phyloP scores from a whole-genome alignment of 2,797 vertebrate genomes.

The Sorex maritimensis region DNA sequence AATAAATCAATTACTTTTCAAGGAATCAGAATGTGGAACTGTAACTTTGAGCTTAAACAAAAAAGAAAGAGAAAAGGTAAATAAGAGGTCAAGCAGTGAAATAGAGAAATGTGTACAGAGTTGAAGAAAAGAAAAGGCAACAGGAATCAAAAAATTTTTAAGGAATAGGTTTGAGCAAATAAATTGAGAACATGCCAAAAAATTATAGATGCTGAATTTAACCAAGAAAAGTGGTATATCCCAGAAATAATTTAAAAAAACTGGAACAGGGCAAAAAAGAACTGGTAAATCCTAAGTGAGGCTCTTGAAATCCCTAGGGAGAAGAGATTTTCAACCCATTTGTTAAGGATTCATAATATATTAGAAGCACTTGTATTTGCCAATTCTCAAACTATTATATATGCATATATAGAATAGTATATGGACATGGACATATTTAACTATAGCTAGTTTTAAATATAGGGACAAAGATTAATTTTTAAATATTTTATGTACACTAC shows the following conservation, averaged over 20 bases:
- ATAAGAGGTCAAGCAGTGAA: background rate
- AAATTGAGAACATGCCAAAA: slow-evolving; percentile 50
- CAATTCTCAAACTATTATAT: background rate
- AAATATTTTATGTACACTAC: slow-evolving; percentile 3
- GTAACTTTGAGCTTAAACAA: background rate
- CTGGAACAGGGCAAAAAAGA: background rate
- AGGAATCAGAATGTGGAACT: background rate
- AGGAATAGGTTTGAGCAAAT: background rate
- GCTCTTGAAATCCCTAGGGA: background rate
- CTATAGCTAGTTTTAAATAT: background rate
- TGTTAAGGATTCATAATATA: background rate
- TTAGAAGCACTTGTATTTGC: slow-evolving; percentile 23
- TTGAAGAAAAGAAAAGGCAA: background rate
- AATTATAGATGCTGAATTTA: slow-evolving; percentile 44
- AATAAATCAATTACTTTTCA: too few species aligned
- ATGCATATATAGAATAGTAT: too few species aligned
- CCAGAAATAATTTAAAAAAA: background rate
- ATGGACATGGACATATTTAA: background rate
- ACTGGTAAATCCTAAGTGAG: background rate
- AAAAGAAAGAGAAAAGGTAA: background rate
- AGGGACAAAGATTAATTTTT: slow-evolving; percentile 22
- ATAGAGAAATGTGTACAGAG: background rate
- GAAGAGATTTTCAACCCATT: background rate
- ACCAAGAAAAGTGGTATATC: background rate
- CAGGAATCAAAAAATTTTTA: background rate